Evolutionary conservation across 2,797 vertebrate genomes (phyloP), one percentile per base, ranked within the genome.

Genomic region (Manis crassicaudata): DNA sequence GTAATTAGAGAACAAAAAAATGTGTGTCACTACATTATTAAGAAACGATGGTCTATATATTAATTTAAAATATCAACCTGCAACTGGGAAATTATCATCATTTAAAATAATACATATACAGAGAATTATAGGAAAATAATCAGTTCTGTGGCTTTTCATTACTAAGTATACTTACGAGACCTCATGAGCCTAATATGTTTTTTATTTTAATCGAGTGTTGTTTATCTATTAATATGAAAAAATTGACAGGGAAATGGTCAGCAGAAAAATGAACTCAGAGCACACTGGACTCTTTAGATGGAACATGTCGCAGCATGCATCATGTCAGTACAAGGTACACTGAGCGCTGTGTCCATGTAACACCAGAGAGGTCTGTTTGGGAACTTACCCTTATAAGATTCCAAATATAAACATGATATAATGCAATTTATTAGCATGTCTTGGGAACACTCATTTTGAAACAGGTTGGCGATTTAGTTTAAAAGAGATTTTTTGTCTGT

Each of bases 1-100:
- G 96, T 97, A 97, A 98, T 98, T 98, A 98, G 96, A 97, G 65
- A 97, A 93, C 72, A 97, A 97, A 97, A 97, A 97, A 97, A 96
- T 95, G 58, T 96, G 95, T 98, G 96, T 97, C 96, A 96, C 92
- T 94, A 96, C 68, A 93, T 98, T 98, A 97, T 98, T 98, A 98
- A 98, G 96, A 97, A 97, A 97, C 97, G 11, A 98, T 62, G 46
- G 82, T 91, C 96, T 94, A 96, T 95, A 58, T 93, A 97, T 95
- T 98, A 98, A 89, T 97, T 96, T 96, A 96, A 97, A 98, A 98
- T 97, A 97, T 82, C 93, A 97, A 27, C 75, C 60, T 77, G 87
- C 11, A 60, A n/a, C 50, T 97, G 72, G 80, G 70, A 72, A 96
- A 92, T 50, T 85, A 23, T 37, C 18, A 62, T 50, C 6, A 1